phyloP scores from a whole-genome alignment of 2,797 vertebrate species.

The Danio jaintianensis region DNA sequence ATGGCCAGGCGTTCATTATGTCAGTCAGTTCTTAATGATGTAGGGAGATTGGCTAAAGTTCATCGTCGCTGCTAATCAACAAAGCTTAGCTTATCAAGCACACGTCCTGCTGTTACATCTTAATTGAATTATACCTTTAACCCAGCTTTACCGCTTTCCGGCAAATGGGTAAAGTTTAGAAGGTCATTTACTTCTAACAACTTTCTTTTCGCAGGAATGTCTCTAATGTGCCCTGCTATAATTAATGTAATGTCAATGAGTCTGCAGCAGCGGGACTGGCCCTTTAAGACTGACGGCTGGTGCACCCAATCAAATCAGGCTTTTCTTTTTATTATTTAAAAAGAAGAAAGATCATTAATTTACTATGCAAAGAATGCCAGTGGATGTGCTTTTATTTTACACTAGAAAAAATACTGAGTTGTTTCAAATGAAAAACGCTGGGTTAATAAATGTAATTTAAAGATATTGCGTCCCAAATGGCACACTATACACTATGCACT shows the following conservation, averaged over 20 bases:
- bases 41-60: constrained; percentile 53
- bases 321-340: too few species aligned
- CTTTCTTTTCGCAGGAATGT: constrained; percentile 20
- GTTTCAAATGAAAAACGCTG: too few species aligned
- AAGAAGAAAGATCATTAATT: too few species aligned
- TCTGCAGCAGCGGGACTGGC: too few species aligned
- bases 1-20: constrained; percentile 47
- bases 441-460: too few species aligned
- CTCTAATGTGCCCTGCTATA: constrained; percentile 19
- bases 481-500: too few species aligned
- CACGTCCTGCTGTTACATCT: constrained; percentile 53
- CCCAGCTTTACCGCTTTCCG: constrained; percentile 55
- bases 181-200: constrained; percentile 59
- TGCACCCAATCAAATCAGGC: too few species aligned
- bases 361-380: too few species aligned
- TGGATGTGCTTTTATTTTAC: too few species aligned
- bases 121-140: constrained; percentile 63
- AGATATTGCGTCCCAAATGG: too few species aligned
- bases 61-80: constrained; percentile 57
- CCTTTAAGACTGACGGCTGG: too few species aligned
- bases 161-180: constrained; percentile 50
- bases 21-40: constrained; percentile 58
- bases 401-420: too few species aligned
- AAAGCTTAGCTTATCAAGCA: constrained; percentile 58
- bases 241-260: not conserved